Base-by-base conservation (phyloP, 2,888 invertebrate genomes). In the Agonopterix heracliana region DNA sequence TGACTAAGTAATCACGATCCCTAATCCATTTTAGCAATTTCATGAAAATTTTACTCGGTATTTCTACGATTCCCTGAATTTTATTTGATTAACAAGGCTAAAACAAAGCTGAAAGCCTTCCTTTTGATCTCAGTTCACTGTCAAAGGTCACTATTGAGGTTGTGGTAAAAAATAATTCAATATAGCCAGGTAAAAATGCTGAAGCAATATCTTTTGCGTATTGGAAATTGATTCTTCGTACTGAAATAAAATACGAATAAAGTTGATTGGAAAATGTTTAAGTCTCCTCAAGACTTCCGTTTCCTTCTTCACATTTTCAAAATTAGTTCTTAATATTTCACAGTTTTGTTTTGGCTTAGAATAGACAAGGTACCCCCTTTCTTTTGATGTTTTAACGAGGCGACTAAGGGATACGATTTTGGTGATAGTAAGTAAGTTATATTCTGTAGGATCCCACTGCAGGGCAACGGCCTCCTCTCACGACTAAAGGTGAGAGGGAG, bases 21-120 rank as follows among this genome's bases (percentile, higher is more conserved):
- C 11, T 26, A 26, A 26, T 26, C 26, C 26, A 26, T 26, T 26
- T 26, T 26, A 26, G 1, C 13, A 26, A 34, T 10, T 35, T 14
- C 5, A n/a, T 3, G 14, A 35, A 49, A 45, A 45, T 46, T 42
- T 43, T 56, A 53, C 50, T 43, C 52, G 46, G 26, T 36, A 51
- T 48, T 54, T 49, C 36, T 54, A 49, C 54, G 45, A 47, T 54
- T 55, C 53, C 43, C 44, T 48, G 54, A 59, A 60, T 66, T 41
- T 69, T 60, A 72, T 73, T 72, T 64, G 60, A 71, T 71, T 70
- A 60, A 53, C 52, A 52, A 10, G 12, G 34, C 26, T 45, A 42
- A 43, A 48, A 41, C 34, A 41, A 57, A 63, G 55, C 61, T 65
- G 53, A 69, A 67, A 68, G 68, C 61, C 56, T 59, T 45, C 61